Percentiles rank a stretch among this genome's conserved stretches.
Conservation (phyloP, 2,797 vertebrate genomes). For the Calcarius lapponicus region DNA sequence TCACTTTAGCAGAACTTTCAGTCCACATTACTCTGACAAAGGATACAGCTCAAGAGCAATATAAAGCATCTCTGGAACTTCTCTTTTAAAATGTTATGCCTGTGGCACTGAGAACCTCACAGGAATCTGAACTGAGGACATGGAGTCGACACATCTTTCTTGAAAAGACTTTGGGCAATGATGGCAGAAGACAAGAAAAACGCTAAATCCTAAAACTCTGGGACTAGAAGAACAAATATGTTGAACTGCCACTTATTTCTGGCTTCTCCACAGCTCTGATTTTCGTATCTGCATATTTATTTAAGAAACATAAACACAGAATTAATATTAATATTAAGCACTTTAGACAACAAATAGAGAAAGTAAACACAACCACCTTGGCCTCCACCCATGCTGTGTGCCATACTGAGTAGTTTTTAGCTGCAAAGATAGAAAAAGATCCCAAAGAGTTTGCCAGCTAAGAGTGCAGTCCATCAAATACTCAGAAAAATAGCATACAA, state of each 20-base stretch:
- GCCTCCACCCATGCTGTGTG: neutral
- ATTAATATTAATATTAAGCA: neutral
- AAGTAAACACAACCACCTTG: neutral
- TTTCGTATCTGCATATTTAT: neutral
- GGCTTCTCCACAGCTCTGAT: neutral
- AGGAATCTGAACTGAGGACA: neutral
- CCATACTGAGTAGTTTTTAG: neutral
- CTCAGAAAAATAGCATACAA: neutral
- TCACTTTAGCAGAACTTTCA: neutral
- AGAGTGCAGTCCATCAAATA: neutral
- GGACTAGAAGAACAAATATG: neutral
- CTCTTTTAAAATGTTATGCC: neutral
- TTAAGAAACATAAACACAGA: neutral
- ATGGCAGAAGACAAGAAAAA: neutral
- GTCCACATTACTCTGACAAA: neutral
- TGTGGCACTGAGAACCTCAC: neutral
- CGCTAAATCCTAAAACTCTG: accelerated
- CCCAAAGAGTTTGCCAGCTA: neutral
- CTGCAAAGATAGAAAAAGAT: neutral
- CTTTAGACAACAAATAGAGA: neutral
- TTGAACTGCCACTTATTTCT: neutral
- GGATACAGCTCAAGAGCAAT: neutral
- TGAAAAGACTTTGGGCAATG: neutral
- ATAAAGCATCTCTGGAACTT: neutral
- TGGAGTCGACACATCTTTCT: neutral